Percentiles rank a stretch among this genome's conserved stretches.
Conservation (phyloP, 2,113 vertebrate species). For the Morone saxatilis region DNA sequence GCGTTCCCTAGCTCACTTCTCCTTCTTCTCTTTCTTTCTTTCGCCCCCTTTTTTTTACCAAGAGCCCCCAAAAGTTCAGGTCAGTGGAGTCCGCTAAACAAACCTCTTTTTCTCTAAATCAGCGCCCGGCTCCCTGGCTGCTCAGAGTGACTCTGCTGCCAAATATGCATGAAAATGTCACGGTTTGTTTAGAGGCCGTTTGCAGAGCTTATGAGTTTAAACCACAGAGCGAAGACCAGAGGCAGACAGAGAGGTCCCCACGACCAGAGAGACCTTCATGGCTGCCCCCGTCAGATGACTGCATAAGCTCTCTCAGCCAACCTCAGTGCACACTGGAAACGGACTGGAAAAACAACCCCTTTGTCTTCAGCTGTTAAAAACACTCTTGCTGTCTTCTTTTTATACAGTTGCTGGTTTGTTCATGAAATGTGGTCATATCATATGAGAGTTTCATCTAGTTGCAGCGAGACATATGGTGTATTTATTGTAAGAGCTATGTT, state of each 20-base stretch:
- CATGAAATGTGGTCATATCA: not conserved
- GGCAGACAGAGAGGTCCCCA: constrained; percentile 37
- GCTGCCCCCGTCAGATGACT: constrained; percentile 28
- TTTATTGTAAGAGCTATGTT: constrained; percentile 6
- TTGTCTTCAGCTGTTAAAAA: constrained; percentile 20
- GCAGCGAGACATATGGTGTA: not conserved
- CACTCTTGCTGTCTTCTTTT: not conserved
- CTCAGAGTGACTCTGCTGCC: constrained; percentile 60
- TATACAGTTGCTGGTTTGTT: constrained; percentile 3
- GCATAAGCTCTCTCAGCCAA: constrained; percentile 17
- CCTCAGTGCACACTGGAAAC: constrained; percentile 19
- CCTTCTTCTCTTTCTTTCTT: constrained; percentile 27
- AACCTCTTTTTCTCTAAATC: constrained; percentile 22
- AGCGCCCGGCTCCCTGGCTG: constrained; percentile 41
- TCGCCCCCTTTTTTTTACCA: not conserved
- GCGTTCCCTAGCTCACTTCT: constrained; percentile 32
- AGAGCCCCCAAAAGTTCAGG: constrained; percentile 54
- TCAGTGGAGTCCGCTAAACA: constrained; percentile 46
- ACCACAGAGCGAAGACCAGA: constrained; percentile 49
- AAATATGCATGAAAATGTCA: constrained; percentile 80
- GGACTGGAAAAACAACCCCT: constrained; percentile 31
- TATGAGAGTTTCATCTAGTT: not conserved
- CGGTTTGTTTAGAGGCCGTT: constrained; percentile 73
- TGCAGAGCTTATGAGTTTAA: constrained; percentile 63
- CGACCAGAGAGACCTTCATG: constrained; percentile 44